These are phyloP conservation scores for Clarias macrocephalus DNA, from an alignment of 2,113 vertebrate genomes.

Conservation along the genomic window DNA sequence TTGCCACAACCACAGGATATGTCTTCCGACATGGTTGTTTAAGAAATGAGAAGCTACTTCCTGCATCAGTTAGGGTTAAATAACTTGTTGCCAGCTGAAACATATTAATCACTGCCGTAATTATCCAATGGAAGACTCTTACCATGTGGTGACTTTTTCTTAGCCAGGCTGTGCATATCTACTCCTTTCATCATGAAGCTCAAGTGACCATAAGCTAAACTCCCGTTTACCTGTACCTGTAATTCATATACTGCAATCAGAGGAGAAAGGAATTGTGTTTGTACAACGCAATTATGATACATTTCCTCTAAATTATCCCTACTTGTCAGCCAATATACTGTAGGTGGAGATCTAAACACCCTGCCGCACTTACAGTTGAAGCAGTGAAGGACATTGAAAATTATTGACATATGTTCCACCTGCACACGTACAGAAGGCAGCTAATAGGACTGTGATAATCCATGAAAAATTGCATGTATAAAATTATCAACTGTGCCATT, in stretches of 20 bases:
- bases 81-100: too few relatives aligned
- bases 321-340: conserved; percentile 50
- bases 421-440: conserved; percentile 28
- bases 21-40: too few relatives aligned
- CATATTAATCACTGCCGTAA: too few relatives aligned
- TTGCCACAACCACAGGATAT: too few relatives aligned
- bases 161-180: not conserved
- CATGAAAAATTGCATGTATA: not conserved
- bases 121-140: too few relatives aligned
- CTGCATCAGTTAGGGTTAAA: too few relatives aligned
- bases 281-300: conserved; percentile 45
- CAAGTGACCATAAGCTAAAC: conserved; percentile 31
- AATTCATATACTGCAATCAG: conserved; percentile 47
- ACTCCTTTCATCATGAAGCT: conserved; percentile 10
- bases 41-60: too few relatives aligned
- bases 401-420: conserved; percentile 16
- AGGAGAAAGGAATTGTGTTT: conserved; percentile 44
- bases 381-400: not conserved
- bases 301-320: conserved; percentile 50
- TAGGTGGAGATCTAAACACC: conserved; percentile 37
- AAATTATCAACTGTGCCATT: not conserved
- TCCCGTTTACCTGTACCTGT: conserved; percentile 41
- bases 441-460: not conserved
- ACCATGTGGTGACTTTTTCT: too few relatives aligned
- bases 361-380: conserved; percentile 6